Evolutionary conservation across 1,140 invertebrate species (phyloP).

Genomic region (Eupeodes corollae): DNA sequence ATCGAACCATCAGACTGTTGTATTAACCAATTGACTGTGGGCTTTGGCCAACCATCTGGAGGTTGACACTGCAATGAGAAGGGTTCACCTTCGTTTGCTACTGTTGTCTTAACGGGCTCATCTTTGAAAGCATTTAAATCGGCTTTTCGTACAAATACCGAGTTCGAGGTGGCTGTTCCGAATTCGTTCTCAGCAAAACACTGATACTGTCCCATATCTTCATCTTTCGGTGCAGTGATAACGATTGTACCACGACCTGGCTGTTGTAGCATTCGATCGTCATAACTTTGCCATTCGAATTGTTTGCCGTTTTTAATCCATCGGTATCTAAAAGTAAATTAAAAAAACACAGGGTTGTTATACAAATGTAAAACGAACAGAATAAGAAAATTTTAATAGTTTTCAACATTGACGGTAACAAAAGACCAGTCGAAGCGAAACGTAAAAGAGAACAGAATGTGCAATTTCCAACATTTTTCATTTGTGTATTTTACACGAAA

Average conservation of each 20-base stretch:
- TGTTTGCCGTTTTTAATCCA: slow-evolving; percentile 95
- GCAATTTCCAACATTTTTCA: too few relatives aligned
- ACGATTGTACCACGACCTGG: slow-evolving; percentile 84
- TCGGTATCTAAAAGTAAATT: slow-evolving; percentile 56
- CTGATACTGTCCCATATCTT: slow-evolving; percentile 93
- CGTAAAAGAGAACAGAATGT: too few relatives aligned
- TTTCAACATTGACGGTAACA: too few relatives aligned
- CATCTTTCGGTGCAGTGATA: slow-evolving; percentile 74
- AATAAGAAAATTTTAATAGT: too few relatives aligned
- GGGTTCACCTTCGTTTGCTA: slow-evolving; percentile 74
- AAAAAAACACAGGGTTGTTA: not conserved
- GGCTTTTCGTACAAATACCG: slow-evolving; percentile 88
- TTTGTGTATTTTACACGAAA: too few relatives aligned
- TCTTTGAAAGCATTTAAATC: slow-evolving; percentile 88
- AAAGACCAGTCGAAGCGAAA: too few relatives aligned
- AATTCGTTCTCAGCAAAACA: slow-evolving; percentile 93
- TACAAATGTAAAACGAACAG: too few relatives aligned
- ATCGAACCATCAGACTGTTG: slow-evolving; percentile 66
- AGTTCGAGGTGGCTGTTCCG: slow-evolving; percentile 88
- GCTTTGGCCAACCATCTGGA: slow-evolving; percentile 88
- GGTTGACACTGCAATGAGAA: slow-evolving; percentile 78
- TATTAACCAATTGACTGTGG: slow-evolving; percentile 86
- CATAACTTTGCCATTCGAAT: slow-evolving; percentile 82
- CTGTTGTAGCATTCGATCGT: slow-evolving; percentile 86
- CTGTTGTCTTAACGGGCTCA: slow-evolving; percentile 47